Base-by-base conservation (phyloP, 2,888 invertebrate genomes). In the Loripinus fragilis region DNA sequence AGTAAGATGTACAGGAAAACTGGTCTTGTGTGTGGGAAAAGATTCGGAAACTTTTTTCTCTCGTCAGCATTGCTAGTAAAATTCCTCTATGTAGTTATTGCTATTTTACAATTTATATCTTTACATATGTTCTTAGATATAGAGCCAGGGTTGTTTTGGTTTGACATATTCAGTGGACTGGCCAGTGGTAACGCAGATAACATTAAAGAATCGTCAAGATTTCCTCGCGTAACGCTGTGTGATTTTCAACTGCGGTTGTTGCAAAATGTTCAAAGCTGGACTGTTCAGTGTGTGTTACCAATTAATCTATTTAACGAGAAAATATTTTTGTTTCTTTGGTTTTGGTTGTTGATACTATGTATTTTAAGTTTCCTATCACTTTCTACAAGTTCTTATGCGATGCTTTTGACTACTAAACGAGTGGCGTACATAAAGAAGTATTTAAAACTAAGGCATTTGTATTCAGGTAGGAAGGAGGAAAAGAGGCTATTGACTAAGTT, bases 261-360 rank as follows among this genome's bases (percentile, higher is more conserved):
- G 79, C 83, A 85, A 65, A 91, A 91, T 74, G 80, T 91, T 10
- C 90, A 91, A 67, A 83, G 88, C 25, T 90, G 89, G 88, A 91
- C 90, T 8, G 90, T 91, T 12, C 91, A 91, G 71, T 91, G 90
- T 79, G 90, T 90, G 10, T 82, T 91, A 60, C 90, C 91, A 15
- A 91, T 91, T 68, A 91, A 91, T 76, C 82, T 91, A n/a, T 91
- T 90, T 78, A 91, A 90, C 77, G 90, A 90, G 76, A 91, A 91
- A 82, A 90, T 91, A 67, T 91, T 91, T 79, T 87, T 91, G n/a
- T 89, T 91, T 77, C 80, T 91, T 42, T 91, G 90, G 91, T 90
- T 91, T 78, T 91, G 91, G 91, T 78, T 90, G 25, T 88, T 90
- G 1, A 76, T 91, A 3, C 85, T 91, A 0, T 84, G 88, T 38